Evolutionary conservation across 2,113 vertebrate genomes (phyloP), one percentile per base, ranked within the genome.

Genomic region (Falco punctatus): DNA sequence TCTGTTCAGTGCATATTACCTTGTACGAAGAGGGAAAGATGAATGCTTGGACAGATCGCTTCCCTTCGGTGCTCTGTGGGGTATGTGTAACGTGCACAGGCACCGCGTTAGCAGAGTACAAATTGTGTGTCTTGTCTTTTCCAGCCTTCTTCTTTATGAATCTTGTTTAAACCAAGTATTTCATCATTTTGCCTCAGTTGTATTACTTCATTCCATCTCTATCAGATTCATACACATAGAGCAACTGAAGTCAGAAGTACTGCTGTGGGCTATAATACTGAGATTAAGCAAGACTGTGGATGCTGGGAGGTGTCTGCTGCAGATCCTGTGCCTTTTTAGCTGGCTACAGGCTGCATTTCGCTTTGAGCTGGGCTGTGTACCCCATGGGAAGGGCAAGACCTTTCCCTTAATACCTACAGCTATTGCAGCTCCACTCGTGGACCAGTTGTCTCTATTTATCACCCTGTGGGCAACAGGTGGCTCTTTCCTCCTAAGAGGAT

Each of bases 1-100:
- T 94, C 97, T 97, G 82, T 95, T 97, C 93, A 97, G 94, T 97
- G 85, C 32, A 9, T 82, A 20, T 61, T 74, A n/a, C 91, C 58
- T 81, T 51, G 75, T 87, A 82, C 65, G 52, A 78, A 75, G 49
- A 67, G 30, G 20, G 83, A 79, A 64, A 73, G 46, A 28, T 10
- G 13, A 51, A 33, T 27, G 27, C 52, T 88, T 57, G 32, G 55
- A 88, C 71, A 42, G 28, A 28, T 81, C 70, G 52, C 35, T 55
- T 82, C 38, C 44, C 21, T 62, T 79, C 0, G 0, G 27, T 70
- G 62, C 46, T 62, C 66, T 30, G 12, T 55, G 44, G 30, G 49
- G 46, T 35, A 57, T 33, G 13, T 32, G 6, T 71, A 32, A 54
- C 16, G 18, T 44, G 65, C 75, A 49, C 67, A 67, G 48, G 67